Base-by-base conservation (phyloP, 2,888 invertebrate species). In the Axea sp. region DNA sequence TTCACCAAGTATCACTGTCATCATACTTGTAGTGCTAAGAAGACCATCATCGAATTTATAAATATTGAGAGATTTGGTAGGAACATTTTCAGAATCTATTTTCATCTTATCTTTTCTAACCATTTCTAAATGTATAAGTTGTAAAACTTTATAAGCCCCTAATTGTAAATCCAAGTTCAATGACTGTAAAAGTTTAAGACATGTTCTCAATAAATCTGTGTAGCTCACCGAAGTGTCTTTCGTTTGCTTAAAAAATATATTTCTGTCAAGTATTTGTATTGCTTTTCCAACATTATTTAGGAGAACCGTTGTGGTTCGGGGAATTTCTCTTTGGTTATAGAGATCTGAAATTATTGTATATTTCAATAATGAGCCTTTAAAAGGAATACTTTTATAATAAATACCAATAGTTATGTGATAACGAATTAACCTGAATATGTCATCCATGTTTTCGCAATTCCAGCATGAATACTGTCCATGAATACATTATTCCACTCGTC, bases 401-500 rank as follows among this genome's bases (percentile, higher is more conserved):
- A 2, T 3, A 41, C 22, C 1, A 24, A 24, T 11, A 24, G 4
- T 24, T 33, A 3, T 33, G 6, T 33, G 12, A 19, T 24, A 41
- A 12, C 7, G 11, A 7, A 33, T 62, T n/a, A n/a, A 82, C 79
- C 76, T 4, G 76, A 76, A 78, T 89, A 81, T 68, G 84, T 84
- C 45, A 90, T 83, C 89, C 91, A 92, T 11, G 91, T 80, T 35
- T 89, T 86, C 35, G 91, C 84, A 8, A 93, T 79, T 73, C 89
- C 89, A 45, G 81, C 80, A 80, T 90, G 90, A 28, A 93, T 88
- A 77, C 92, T 92, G 49, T 91, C 91, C 67, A 91, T 90, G 88
- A 96, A 94, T 55, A 96, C 90, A 85, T 94, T 93, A 45, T 88
- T 87, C 96, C 96, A 96, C 88, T 96, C 96, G 51, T 90, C 89